Evolutionary conservation across 2,113 vertebrate genomes (phyloP), one percentile per base, ranked within the genome.

Genomic region (Nothobranchius kuhntae): DNA sequence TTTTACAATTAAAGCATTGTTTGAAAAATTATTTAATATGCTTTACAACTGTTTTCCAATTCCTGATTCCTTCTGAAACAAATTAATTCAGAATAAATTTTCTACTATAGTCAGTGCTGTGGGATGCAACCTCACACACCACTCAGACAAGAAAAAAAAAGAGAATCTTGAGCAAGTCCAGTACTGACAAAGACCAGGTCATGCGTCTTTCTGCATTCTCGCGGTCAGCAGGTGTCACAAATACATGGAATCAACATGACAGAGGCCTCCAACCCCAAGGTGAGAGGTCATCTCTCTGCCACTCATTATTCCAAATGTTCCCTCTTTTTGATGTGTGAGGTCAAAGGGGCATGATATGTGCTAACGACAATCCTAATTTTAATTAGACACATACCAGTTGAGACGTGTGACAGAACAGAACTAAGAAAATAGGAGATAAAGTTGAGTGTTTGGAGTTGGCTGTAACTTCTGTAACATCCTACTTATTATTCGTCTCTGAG

Each of bases 191-290:
- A 68, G 86, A 83, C 62, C 71, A 85, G 91, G 89, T 85, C 86
- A 89, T 73, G 81, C 44, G 82, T 89, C 80, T 67, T 44, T 53
- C 60, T 68, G 59, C 36, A 21, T 65, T 45, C 70, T 30, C 44
- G 53, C 53, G 30, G 65, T 89, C 87, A 87, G 77, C 61, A 61
- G 52, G 64, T 78, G 80, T 82, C 89, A 86, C 72, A 71, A 73
- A 74, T 75, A 67, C 71, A 66, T 61, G 67, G 63, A 80, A 86
- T 83, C 11, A 82, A 86, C 81, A 82, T 86, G 91, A 87, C 89
- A 89, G 81, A 79, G 81, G 82, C 68, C 75, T 68, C 66, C 36
- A 13, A 81, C 86, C 62, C 51, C 9, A 45, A 75, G 81, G 69
- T 73, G 53, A 83, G 61, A 78, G 82, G 85, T 84, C 77, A 56